Base-by-base conservation (phyloP, 2,113 vertebrate genomes). In the Clarias gariepinus region DNA sequence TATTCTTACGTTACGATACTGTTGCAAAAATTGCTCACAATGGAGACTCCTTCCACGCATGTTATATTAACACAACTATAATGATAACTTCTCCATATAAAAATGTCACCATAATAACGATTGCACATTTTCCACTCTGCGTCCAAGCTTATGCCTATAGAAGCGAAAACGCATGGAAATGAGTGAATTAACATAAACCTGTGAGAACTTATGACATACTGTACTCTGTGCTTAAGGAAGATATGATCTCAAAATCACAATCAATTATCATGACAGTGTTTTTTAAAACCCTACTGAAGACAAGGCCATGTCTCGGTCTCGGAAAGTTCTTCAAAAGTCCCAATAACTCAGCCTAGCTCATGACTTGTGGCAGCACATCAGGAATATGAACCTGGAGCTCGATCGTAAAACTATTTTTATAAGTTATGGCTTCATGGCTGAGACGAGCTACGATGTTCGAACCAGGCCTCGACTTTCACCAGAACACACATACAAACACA, bases 331-430 rank as follows among this genome's bases (percentile, higher is more conserved):
- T 82, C 9, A 84, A 76, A 63, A 58, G 16, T 74, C n/a, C 71
- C 18, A 83, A 60, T 76, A 81, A 88, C 90, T 92, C 91, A 92
- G 86, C 87, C 91, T 89, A 81, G 91, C 89, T 87, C 90, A 80
- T 69, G 85, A 91, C 94, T 89, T 92, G 92, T 92, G 87, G 88
- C 93, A 92, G 90, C 92, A 92, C 84, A 92, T 93, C 91, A 93
- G 92, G 83, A 91, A 94, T 93, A 91, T 90, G 90, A 92, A 82
- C 91, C 91, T 89, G 58, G 83, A 89, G 89, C 76, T 36, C 58
- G 80, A 89, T 87, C 91, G 89, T 93, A 80, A 92, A 92, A 92
- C 95, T 95, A 96, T 96, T 95, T 95, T 93, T 94, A 47, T 47
- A 94, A 89, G 88, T 82, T 5, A 60, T 16, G 55, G 89, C 89